Base-by-base conservation (phyloP, 2,888 invertebrate species). In the Azorinus chamasolen region DNA sequence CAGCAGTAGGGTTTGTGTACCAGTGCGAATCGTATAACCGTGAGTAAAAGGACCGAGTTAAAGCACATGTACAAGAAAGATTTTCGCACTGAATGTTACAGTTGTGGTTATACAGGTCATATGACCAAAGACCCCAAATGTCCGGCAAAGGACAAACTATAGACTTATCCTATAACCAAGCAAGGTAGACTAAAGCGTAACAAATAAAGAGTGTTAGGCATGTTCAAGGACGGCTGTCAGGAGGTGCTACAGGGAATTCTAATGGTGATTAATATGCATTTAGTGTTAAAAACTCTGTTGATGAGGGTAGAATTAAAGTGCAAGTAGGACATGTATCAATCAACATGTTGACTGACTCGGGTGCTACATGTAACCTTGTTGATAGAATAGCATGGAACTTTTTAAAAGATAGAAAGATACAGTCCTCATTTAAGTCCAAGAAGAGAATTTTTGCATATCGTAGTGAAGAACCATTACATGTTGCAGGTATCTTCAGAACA, bases 261-360 rank as follows among this genome's bases (percentile, higher is more conserved):
- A 18, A 32, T 4, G n/a, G 37, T 12, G 16, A 12, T n/a, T 10
- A 48, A 18, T 10, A 54, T 54, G 53, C 25, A 20, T 41, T 25
- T 27, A 27, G 18, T 54, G 14, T 25, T 8, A n/a, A 32, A 14
- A 18, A 6, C n/a, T n/a, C 10, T 18, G 14, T n/a, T 27, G 22
- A 18, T 20, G 20, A 41, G 12, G 8, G 37, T 10, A 18, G 22
- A 10, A 54, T 54, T 16, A 54, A 54, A n/a, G 54, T 58, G 20
- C 16, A 45, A n/a, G 54, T 64, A 0, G 39, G 63, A 14, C 32
- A n/a, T 18, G 27, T 64, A 18, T 5, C 20, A 1, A 1, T 72
- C 14, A 20, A n/a, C 2, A 64, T 72, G 58, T 53, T 59, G 10
- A 59, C 65, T 32, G 64, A 64, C 24, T 64, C 64, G 1, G 72